Evolutionary conservation across 2,888 invertebrate species (phyloP).

Genomic region (Andrena fulva): DNA sequence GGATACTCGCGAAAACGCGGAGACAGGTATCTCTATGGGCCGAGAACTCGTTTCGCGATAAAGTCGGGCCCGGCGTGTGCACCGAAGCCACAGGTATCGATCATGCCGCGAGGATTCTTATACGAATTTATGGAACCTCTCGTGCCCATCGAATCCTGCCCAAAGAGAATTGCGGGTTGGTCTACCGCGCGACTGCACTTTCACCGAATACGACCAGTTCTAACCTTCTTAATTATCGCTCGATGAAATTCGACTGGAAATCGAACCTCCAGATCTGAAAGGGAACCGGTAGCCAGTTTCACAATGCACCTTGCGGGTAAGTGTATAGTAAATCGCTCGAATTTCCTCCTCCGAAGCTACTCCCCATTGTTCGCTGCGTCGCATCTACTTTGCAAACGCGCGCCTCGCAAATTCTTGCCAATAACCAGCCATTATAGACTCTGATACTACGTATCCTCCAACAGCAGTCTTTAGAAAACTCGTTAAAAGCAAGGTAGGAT

Average conservation of each 20-base stretch:
- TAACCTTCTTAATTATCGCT: constrained; percentile 20
- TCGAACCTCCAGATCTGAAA: constrained; percentile 8
- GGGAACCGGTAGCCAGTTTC: constrained; percentile 5
- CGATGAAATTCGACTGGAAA: constrained; percentile 34
- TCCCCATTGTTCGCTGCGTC: neutral
- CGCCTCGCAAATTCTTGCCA: too few species aligned
- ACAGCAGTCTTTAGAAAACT: neutral
- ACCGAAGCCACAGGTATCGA: constrained; percentile 1
- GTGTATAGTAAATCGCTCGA: neutral
- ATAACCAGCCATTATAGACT: too few species aligned
- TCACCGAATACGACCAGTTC: constrained; percentile 13
- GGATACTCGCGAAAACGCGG: neutral
- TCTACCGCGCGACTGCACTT: neutral
- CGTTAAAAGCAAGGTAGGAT: neutral
- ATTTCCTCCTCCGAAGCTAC: constrained; percentile 1
- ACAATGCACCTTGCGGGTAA: neutral
- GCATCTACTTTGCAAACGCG: too few species aligned
- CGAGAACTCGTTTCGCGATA: neutral
- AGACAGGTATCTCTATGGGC: neutral
- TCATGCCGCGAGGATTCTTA: neutral
- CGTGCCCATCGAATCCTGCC: neutral
- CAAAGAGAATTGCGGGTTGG: neutral
- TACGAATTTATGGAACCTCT: neutral
- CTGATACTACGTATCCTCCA: too few species aligned
- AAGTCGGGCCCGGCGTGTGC: neutral